These are phyloP conservation scores for Erebia aethiops DNA, from an alignment of 2,888 invertebrate species.

Conservation along the genomic window DNA sequence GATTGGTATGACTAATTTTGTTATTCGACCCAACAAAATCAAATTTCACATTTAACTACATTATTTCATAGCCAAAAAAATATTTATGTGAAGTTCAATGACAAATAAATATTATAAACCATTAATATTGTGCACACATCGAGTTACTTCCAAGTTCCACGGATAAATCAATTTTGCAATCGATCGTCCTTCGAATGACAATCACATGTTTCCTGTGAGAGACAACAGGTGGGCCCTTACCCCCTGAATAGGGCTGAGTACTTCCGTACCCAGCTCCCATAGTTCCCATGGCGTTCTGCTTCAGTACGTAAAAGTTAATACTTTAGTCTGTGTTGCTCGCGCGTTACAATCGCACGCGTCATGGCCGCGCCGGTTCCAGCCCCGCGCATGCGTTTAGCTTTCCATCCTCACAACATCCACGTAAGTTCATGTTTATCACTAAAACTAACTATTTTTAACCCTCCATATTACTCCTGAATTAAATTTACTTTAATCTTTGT, in stretches of 20 bases:
- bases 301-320: not conserved
- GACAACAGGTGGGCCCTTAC: slow-evolving; percentile 60
- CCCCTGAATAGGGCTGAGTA: slow-evolving; percentile 45
- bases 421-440: slow-evolving; percentile 55
- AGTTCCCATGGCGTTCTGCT: slow-evolving; percentile 35
- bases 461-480: not conserved
- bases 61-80: too few relatives aligned
- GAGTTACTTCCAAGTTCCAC: not conserved
- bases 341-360: slow-evolving; percentile 56
- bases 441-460: slow-evolving; percentile 3
- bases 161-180: slow-evolving; percentile 22
- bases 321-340: slow-evolving; percentile 41
- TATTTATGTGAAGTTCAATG: too few relatives aligned
- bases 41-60: not conserved
- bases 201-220: slow-evolving; percentile 41
- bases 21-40: not conserved
- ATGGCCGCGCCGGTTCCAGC: slow-evolving; percentile 63
- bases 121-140: not conserved
- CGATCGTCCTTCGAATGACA: slow-evolving; percentile 23
- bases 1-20: not conserved
- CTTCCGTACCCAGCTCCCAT: slow-evolving; percentile 41
- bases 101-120: not conserved
- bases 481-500: not conserved
- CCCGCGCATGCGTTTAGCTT: slow-evolving; percentile 69
- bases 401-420: slow-evolving; percentile 76